Conservation (phyloP, 2,113 vertebrate genomes). For the Phalacrocorax aristotelis region DNA sequence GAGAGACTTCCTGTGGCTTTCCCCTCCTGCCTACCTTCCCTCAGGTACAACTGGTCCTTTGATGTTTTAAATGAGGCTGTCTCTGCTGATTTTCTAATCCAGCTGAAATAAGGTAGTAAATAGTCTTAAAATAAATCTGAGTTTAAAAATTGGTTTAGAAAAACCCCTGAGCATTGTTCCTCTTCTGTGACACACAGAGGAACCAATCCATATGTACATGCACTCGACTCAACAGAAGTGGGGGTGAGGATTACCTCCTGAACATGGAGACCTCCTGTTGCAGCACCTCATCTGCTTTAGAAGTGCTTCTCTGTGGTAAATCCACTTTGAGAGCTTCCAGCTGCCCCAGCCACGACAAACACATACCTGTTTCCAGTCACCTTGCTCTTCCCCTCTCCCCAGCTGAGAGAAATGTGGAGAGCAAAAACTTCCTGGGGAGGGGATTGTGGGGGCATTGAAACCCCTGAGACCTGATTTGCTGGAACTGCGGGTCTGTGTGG, state of each 20-base stretch:
- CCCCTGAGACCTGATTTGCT: background rate
- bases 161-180: background rate
- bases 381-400: background rate
- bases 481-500: background rate
- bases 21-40: background rate
- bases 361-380: rapidly evolving
- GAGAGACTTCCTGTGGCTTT: background rate
- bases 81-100: background rate
- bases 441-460: background rate
- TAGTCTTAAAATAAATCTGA: background rate
- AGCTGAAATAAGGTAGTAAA: background rate
- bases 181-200: background rate
- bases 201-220: background rate
- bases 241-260: background rate
- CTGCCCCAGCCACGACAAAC: background rate
- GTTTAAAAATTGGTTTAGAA: background rate
- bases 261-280: background rate
- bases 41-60: background rate
- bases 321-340: background rate
- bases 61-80: background rate
- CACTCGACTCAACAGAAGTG: rapidly evolving
- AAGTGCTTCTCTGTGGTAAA: background rate
- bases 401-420: background rate
- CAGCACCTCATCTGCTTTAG: background rate
- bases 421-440: background rate